Base-by-base conservation (phyloP, 2,113 vertebrate genomes). In the Oncorhynchus tshawytscha region DNA sequence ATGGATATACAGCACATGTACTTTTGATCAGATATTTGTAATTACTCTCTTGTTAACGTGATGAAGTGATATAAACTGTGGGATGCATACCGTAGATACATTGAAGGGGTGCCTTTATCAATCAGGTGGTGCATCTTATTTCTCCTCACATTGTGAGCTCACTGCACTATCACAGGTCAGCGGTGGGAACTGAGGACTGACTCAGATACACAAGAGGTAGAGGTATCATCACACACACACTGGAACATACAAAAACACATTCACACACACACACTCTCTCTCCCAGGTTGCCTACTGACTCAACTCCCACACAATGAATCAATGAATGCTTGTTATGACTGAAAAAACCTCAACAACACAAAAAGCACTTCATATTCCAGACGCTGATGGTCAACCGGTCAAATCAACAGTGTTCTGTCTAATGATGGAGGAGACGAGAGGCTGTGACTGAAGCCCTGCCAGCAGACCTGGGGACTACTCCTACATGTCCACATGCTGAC, bases 91-190 rank as follows among this genome's bases (percentile, higher is more conserved):
- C 39, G 18, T 1, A 57, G 16, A 57, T 39, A 39, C 51, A 57
- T 20, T 13, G 65, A 27, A 27, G 22, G 3, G 25, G 25, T 29
- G 13, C 18, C 25, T 67, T 12, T 6, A 68, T 39, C 5, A 9
- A 67, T 25, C 2, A 31, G 11, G 6, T 34, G 66, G 39, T 29
- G 11, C 16, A 15, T 31, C 16, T 65, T 24, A 31, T 25, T 76
- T 76, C 70, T 34, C 62, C 71, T 34, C 45, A 48, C n/a, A 5
- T 48, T 18, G 70, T 80, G 73, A 76, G 68, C 49, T 76, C 73
- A 60, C 9, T 69, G 2, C 59, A 67, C 51, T 15, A 49, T 64
- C 65, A 74, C 29, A 70, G 45, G 70, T 78, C 57, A 78, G 68
- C 39, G 34, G 62, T 24, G 57, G 62, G 75, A 77, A 74, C 62